A percentile compares a stretch with the other conserved stretches of the same genome.
These are phyloP conservation scores for Drosophila persimilis DNA, from an alignment of 1,140 invertebrate species.

Conservation along the genomic window DNA sequence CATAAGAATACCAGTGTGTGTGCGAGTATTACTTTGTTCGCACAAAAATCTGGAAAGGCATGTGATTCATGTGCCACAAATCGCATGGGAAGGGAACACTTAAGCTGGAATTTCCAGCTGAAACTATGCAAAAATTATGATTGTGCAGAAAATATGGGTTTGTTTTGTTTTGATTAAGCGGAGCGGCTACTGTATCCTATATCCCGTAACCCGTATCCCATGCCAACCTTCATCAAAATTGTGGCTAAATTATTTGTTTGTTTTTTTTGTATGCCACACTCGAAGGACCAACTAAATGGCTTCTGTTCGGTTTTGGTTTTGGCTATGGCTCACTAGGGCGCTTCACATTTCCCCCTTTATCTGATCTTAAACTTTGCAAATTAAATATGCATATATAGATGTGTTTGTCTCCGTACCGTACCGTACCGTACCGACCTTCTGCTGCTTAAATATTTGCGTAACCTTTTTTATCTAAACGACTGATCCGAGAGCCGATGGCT, in stretches of 20 bases:
- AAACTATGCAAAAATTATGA: constrained; percentile 62
- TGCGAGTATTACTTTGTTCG: constrained; percentile 39
- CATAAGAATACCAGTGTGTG: constrained; percentile 25
- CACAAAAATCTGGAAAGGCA: constrained; percentile 50
- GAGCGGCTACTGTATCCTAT: constrained; percentile 21
- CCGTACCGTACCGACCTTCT: neutral
- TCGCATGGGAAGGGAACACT: constrained; percentile 13
- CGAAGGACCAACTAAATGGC: constrained; percentile 38
- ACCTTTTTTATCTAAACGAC: constrained; percentile 81
- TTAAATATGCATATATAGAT: constrained; percentile 38
- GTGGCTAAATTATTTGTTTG: constrained; percentile 53
- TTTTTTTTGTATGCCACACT: constrained; percentile 18
- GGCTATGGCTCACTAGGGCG: constrained; percentile 33
- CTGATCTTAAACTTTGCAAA: constrained; percentile 73
- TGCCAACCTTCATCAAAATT: constrained; percentile 60
- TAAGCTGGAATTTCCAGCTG: constrained; percentile 27
- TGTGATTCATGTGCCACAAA: constrained; percentile 57
- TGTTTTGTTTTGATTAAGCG: constrained; percentile 70
- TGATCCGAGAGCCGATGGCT: constrained; percentile 55
- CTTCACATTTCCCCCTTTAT: constrained; percentile 44
- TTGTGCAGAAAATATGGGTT: constrained; percentile 67
- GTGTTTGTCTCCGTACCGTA: too few relatives aligned
- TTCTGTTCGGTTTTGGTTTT: constrained; percentile 22
- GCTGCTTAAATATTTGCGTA: constrained; percentile 67
- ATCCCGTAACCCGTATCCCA: constrained; percentile 3